These are phyloP conservation scores for Heliangelus exortis DNA, from an alignment of 2,797 vertebrate species.

Conservation along the genomic window DNA sequence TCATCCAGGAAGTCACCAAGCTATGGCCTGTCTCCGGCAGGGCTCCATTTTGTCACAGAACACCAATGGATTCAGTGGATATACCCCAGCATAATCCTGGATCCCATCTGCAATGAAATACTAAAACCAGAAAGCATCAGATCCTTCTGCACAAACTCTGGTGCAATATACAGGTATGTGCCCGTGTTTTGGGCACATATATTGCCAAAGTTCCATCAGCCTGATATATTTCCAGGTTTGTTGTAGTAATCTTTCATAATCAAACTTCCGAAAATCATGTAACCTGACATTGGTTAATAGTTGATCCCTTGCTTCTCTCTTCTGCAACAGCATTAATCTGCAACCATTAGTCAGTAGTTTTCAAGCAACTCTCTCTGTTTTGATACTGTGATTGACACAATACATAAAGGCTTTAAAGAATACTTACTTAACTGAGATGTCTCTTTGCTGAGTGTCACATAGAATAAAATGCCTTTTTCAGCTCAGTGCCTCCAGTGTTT, in stretches of 20 bases:
- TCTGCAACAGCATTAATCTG: background rate
- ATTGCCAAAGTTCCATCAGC: background rate
- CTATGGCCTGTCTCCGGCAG: fast-evolving
- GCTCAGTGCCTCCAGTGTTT: background rate
- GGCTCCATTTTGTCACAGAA: background rate
- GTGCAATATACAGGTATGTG: background rate
- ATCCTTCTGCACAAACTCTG: background rate
- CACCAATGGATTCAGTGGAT: background rate
- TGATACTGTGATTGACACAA: background rate
- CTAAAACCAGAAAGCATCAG: background rate
- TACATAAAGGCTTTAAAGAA: background rate
- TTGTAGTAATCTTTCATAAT: background rate
- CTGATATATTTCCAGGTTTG: background rate
- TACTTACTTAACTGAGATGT: background rate
- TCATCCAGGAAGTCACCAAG: background rate
- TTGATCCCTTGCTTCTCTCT: background rate
- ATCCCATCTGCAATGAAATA: background rate
- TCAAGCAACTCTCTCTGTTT: background rate
- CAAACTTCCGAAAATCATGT: background rate
- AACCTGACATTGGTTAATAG: background rate
- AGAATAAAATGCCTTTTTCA: background rate
- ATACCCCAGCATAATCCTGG: background rate
- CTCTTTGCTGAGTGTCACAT: background rate
- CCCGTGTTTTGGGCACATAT: no score
- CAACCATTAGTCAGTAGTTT: background rate